Conservation (phyloP, 1,140 invertebrate species). For the Aleiodes sp. region DNA sequence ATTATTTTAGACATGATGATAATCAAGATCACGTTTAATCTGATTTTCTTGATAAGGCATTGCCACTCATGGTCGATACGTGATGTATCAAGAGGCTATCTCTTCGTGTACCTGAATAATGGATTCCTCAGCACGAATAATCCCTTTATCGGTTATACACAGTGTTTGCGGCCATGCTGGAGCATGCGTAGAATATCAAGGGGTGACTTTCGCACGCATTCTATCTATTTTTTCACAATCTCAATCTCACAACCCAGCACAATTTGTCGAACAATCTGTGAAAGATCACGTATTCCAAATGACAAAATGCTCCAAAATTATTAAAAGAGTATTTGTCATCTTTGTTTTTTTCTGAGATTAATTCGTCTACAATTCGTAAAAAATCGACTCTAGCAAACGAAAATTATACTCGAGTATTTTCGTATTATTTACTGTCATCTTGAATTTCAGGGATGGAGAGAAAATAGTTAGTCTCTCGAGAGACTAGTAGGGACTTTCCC, state of each 20-base stretch:
- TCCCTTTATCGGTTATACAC: conserved; percentile 50
- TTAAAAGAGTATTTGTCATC: not conserved
- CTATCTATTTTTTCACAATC: conserved; percentile 21
- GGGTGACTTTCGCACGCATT: conserved; percentile 43
- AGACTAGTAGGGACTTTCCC: conserved; percentile 40
- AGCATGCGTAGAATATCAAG: conserved; percentile 45
- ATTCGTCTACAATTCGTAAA: conserved; percentile 1
- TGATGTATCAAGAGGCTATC: conserved; percentile 51
- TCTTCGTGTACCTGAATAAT: conserved; percentile 47
- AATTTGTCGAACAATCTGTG: not conserved
- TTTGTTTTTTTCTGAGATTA: not conserved
- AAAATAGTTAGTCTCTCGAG: conserved; percentile 38
- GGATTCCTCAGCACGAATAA: conserved; percentile 54
- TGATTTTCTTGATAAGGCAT: not conserved
- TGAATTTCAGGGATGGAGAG: not conserved
- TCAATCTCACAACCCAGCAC: not conserved
- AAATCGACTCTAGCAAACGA: not conserved
- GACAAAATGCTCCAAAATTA: not conserved
- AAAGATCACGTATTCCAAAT: not conserved
- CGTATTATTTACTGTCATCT: conserved; percentile 30
- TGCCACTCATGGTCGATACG: conserved; percentile 33
- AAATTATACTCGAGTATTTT: conserved; percentile 18
- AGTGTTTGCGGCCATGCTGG: conserved; percentile 46
- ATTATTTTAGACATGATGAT: not conserved
- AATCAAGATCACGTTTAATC: not conserved